Base-by-base conservation (phyloP, 2,888 invertebrate species). In the Athalia cordata region DNA sequence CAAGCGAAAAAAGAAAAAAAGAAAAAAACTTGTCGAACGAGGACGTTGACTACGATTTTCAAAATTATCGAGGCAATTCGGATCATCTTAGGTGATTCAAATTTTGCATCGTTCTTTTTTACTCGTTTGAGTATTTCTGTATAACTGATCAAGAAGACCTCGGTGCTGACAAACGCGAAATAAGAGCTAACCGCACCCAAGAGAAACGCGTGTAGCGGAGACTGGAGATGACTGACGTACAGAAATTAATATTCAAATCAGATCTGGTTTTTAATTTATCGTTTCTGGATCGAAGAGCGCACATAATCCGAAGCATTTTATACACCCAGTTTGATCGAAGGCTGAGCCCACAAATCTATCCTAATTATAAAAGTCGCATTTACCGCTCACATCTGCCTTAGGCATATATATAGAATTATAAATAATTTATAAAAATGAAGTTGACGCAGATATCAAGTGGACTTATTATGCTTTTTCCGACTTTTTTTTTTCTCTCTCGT, bases 231-330 rank as follows among this genome's bases (percentile, higher is more conserved):
- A 62, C 8, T 29, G 50, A 62, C 29, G 29, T 29, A 29, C 15
- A 64, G 62, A 62, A 75, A 75, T 75, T 61, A 75, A 75, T 75
- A 75, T 75, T 75, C 62, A 75, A 75, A 75, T 75, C 62, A 75
- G 62, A 75, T 75, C 75, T 62, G 75, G 64, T 75, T 75, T 62
- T 75, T 62, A 52, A 75, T 75, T 50, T 47, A 64, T 64, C 61
- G 75, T 62, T 75, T 75, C 64, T 75, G 62, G 75, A 29, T 29
- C 29, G 29, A 75, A 29, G 62, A 64, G 64, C 62, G 62, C 29
- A 64, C 61, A 61, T 61, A 75, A 75, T 62, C 75, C 62, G 62
- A 49, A 50, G 6, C 29, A 50, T 75, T 7, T 49, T n/a, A 62
- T 50, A 29, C 50, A 29, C 6, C 13, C 70, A 57, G 43, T 13